Percentiles rank a stretch among this genome's conserved stretches.
These are phyloP conservation scores for Cliona cf. orientalis DNA, from an alignment of 37 sponge, comb jelly and placozoan species.

Conservation along the genomic window DNA sequence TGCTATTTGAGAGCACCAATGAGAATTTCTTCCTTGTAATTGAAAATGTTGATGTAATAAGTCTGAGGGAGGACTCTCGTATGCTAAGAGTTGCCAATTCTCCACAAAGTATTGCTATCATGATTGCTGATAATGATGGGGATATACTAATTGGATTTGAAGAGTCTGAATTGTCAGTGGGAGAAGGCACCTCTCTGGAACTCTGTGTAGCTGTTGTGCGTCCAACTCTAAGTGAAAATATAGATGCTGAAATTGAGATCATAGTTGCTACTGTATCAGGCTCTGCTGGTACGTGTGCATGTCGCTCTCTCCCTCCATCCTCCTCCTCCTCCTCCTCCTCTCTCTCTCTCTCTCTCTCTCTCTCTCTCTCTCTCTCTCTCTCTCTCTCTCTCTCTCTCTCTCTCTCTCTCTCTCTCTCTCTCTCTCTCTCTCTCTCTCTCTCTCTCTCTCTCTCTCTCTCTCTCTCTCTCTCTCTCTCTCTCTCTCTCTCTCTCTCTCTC, in stretches of 20 bases:
- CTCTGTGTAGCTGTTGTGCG: not conserved
- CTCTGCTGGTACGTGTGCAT: not conserved
- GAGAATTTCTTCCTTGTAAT: not conserved
- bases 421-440: not conserved
- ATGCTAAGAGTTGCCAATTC: too few species aligned
- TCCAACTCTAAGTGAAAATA: not conserved
- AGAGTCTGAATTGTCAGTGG: not conserved
- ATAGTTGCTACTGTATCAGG: not conserved
- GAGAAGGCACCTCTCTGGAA: not conserved
- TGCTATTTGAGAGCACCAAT: conserved; percentile 4
- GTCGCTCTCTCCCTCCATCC: too few species aligned
- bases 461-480: not conserved
- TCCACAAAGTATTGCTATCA: not conserved
- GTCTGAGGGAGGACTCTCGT: too few species aligned
- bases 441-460: conserved; percentile 2
- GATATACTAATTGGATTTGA: conserved; percentile 3
- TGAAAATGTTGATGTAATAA: too few species aligned
- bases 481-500: not conserved
- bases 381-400: conserved; percentile 1
- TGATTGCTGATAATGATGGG: conserved; percentile 15
- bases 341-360: conserved; percentile 7
- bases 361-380: conserved; percentile 15
- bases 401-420: conserved; percentile 18
- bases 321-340: not conserved
- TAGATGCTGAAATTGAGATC: not conserved